A percentile compares a stretch with the other conserved stretches of the same genome.
Conservation (phyloP, 2,113 vertebrate species). For the Dromiciops gliroides region DNA sequence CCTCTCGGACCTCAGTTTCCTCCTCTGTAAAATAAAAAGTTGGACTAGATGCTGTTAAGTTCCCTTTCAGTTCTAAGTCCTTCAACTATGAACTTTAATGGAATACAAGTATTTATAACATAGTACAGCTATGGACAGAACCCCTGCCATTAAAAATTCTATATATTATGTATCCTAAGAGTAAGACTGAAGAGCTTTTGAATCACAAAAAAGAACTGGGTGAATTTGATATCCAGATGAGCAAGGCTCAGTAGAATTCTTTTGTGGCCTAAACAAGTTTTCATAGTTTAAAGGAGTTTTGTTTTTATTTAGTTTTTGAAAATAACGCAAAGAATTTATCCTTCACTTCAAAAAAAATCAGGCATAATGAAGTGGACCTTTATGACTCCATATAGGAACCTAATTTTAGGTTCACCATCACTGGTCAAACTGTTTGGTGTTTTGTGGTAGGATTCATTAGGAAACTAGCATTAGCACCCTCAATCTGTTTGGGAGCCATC, state of each 20-base stretch:
- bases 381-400: background rate
- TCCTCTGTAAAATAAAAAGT: background rate
- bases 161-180: background rate
- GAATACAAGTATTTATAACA: background rate
- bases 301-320: background rate
- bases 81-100: background rate
- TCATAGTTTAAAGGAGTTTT: background rate
- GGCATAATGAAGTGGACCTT: background rate
- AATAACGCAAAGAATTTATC: background rate
- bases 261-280: background rate
- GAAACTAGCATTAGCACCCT: background rate
- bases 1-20: background rate
- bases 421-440: background rate
- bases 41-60: background rate
- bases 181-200: background rate
- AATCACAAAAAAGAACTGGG: background rate
- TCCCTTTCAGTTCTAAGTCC: background rate
- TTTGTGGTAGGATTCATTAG: background rate
- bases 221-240: background rate
- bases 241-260: background rate
- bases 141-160: background rate
- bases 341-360: background rate
- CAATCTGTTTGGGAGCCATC: background rate
- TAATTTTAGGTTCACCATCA: background rate
- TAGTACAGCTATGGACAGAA: background rate